Conservation (phyloP, 2,888 invertebrate species). For the Exocentrus adspersus region DNA sequence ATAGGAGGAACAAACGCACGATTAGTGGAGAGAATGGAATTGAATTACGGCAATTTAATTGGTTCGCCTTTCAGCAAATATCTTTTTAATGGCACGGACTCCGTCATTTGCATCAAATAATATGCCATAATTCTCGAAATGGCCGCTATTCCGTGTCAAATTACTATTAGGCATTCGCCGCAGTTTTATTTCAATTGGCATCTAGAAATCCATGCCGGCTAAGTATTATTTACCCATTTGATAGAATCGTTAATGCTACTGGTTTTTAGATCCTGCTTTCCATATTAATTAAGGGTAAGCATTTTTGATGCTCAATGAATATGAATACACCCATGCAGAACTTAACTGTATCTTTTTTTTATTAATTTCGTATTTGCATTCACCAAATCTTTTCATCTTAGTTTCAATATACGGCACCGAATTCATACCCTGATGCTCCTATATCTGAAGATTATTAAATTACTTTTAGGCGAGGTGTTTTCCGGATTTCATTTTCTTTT, state of each 20-base stretch:
- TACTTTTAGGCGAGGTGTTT: conserved; percentile 15
- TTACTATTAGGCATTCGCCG: conserved; percentile 4
- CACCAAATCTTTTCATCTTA: conserved; percentile 3
- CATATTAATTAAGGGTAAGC: too few species aligned
- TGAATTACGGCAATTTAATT: conserved; percentile 3
- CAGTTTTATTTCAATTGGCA: conserved; percentile 13
- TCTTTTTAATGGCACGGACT: conserved; percentile 4
- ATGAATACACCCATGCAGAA: too few species aligned
- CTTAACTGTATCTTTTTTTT: too few species aligned
- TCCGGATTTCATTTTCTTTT: conserved; percentile 4
- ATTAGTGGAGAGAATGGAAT: neutral
- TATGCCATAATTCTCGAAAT: conserved; percentile 7
- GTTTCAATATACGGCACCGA: conserved; percentile 13
- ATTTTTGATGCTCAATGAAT: too few species aligned
- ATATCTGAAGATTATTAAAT: conserved; percentile 20
- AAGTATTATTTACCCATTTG: conserved; percentile 17
- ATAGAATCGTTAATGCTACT: neutral
- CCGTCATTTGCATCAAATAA: conserved; percentile 12
- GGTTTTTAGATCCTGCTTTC: neutral
- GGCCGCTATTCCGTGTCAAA: conserved; percentile 9
- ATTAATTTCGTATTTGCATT: too few species aligned
- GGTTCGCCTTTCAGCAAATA: conserved; percentile 12
- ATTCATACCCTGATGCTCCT: neutral
- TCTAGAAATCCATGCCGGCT: neutral
- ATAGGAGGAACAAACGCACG: neutral